Evolutionary conservation across 2,797 vertebrate species (phyloP).

Genomic region (Catostomus latipinnis): DNA sequence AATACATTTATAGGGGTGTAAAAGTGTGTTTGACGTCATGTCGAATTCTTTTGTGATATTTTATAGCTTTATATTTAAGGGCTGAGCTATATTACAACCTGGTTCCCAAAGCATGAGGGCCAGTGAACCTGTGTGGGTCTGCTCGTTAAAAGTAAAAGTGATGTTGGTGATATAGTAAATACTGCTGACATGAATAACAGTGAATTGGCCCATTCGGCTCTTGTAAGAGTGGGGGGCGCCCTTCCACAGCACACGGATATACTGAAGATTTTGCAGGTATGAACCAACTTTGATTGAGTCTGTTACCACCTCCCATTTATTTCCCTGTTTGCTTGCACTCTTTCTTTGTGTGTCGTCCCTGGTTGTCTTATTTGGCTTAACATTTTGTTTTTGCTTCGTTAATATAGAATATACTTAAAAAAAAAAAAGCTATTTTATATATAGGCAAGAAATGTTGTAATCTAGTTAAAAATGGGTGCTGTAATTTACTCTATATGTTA

Average conservation of each 20-base stretch:
- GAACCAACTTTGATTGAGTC: conserved; percentile 74
- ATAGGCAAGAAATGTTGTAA: too few relatives aligned
- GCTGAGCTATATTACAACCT: not conserved
- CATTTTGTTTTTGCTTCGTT: not conserved
- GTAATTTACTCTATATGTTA: too few relatives aligned
- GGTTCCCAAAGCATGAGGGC: conserved; percentile 13
- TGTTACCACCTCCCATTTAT: conserved; percentile 39
- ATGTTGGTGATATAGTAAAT: conserved; percentile 80
- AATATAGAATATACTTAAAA: too few relatives aligned
- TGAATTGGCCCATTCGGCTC: conserved; percentile 85
- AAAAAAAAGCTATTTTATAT: too few relatives aligned
- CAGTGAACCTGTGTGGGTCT: conserved; percentile 99
- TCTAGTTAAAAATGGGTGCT: too few relatives aligned
- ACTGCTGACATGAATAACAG: conserved; percentile 83
- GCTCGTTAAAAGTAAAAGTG: conserved; percentile 71
- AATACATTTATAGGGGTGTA: not conserved
- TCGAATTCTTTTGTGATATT: not conserved
- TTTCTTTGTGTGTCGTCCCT: conserved; percentile 37
- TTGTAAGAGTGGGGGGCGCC: conserved; percentile 94
- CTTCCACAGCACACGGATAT: conserved; percentile 97
- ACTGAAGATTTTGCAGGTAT: conserved; percentile 97
- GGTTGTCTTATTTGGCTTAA: not conserved
- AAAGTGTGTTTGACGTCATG: too few relatives aligned
- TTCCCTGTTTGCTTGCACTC: conserved; percentile 35
- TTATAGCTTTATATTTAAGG: not conserved